Conservation (phyloP, 2,888 invertebrate species). For the Cinara cedri region DNA sequence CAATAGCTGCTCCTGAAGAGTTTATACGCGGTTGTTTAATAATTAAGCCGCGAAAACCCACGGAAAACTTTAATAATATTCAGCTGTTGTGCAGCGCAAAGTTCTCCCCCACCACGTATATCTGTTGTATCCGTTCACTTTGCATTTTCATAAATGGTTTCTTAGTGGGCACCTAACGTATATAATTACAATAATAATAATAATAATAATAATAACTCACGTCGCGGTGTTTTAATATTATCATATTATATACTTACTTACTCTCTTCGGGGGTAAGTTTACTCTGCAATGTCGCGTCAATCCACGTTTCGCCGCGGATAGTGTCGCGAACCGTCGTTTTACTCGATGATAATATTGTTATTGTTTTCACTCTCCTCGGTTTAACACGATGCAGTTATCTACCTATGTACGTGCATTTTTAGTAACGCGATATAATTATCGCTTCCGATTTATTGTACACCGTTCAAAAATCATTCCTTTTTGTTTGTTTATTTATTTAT, state of each 20-base stretch:
- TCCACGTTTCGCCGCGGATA: no score
- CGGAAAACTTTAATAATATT: slow-evolving; percentile 41
- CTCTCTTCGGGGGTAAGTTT: not conserved
- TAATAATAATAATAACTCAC: not conserved
- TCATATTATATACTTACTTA: no score
- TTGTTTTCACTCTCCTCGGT: no score
- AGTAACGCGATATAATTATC: no score
- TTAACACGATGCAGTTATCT: no score
- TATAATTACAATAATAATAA: not conserved
- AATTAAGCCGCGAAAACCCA: slow-evolving; percentile 16
- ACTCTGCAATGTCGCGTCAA: not conserved
- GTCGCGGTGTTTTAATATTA: not conserved
- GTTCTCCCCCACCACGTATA: not conserved
- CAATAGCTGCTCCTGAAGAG: slow-evolving; percentile 17
- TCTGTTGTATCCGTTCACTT: not conserved
- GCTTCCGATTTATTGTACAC: no score
- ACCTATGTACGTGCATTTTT: no score
- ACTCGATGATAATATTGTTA: no score
- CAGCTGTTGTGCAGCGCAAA: slow-evolving; percentile 23
- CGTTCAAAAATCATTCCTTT: no score
- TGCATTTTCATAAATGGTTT: slow-evolving; percentile 18
- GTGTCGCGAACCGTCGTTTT: no score
- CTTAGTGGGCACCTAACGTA: no score
- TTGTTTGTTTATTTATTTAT: no score
- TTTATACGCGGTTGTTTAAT: slow-evolving; percentile 32